Evolutionary conservation across 2,113 vertebrate genomes (phyloP), one percentile per base, ranked within the genome.

Genomic region (Ceuthmochares aereus): DNA sequence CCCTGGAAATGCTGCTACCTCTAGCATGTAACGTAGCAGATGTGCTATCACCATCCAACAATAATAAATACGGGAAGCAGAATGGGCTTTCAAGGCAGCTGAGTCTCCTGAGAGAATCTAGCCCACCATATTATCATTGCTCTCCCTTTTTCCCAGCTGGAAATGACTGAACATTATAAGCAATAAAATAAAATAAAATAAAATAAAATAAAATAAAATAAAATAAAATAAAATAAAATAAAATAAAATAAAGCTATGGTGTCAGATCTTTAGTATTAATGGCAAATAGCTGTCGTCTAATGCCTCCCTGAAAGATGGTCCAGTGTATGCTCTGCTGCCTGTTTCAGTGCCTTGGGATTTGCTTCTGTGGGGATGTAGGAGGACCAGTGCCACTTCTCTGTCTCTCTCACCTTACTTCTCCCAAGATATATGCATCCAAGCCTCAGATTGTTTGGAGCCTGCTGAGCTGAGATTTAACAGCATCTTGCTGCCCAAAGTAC

Each of bases 401-500:
- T 74, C 34, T 93, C 64, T 76, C 54, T 94, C 83, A 92, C 68
- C 80, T 90, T 59, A 47, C 63, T 87, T 90, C 84, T 95, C 76
- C 42, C 79, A 56, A 88, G 73, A 75, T 58, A 93, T 90, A 83
- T 93, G 49, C 68, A 89, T 67, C 92, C 88, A 92, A 93, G 95
- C 73, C 92, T 90, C 43, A 16, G 95, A 92, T 93, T 95, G 96
- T 88, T 85, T 14, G 0, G 82, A 95, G 76, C 93, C 76, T 90
- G 96, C 92, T 94, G 91, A 95, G 93, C 94, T 94, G 86, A 93
- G 93, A 94, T 97, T 94, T 95, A 95, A 94, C 80, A 94, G 80
- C 88, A 96, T 96, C 90, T 84, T 68, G 37, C 90, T 20, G 27
- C 95, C 92, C 95, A 90, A 95, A 93, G 92, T 95, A 85, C 73